These are phyloP conservation scores for Diachasma alloeum DNA, from an alignment of 1,140 invertebrate genomes.

Conservation along the genomic window DNA sequence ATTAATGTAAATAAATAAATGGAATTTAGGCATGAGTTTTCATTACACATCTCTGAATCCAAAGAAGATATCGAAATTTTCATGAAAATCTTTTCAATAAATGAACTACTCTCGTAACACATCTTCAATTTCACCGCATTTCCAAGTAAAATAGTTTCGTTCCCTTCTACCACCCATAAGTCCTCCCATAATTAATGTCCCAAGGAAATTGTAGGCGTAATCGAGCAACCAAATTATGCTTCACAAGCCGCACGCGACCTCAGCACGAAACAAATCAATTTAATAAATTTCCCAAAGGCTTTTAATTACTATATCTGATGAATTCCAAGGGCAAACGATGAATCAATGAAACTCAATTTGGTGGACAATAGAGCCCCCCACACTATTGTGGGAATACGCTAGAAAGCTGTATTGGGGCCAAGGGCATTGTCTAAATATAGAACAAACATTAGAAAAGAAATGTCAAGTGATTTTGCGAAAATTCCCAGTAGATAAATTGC, in stretches of 20 bases:
- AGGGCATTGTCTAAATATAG: constrained; percentile 26
- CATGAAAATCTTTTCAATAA: too few species aligned
- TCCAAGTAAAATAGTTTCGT: too few species aligned
- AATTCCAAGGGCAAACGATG: neutral
- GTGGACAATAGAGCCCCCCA: neutral
- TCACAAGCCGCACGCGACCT: neutral
- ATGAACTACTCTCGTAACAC: too few species aligned
- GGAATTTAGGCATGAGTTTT: too few species aligned
- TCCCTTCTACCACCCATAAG: neutral
- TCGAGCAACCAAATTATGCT: neutral
- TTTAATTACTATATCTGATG: neutral
- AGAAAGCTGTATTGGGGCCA: neutral
- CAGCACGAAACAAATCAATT: neutral
- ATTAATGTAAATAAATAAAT: too few species aligned
- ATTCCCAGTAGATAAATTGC: too few species aligned
- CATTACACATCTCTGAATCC: too few species aligned
- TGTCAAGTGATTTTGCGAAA: neutral
- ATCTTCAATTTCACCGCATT: too few species aligned
- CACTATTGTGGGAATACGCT: neutral
- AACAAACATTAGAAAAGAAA: neutral
- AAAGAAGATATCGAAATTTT: too few species aligned
- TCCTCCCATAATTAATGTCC: neutral
- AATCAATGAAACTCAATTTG: neutral
- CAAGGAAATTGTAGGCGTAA: neutral
- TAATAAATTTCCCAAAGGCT: neutral